Evolutionary conservation across 2,888 invertebrate genomes (phyloP), one percentile per base, ranked within the genome.

Genomic region (Malthinus flaveolus): DNA sequence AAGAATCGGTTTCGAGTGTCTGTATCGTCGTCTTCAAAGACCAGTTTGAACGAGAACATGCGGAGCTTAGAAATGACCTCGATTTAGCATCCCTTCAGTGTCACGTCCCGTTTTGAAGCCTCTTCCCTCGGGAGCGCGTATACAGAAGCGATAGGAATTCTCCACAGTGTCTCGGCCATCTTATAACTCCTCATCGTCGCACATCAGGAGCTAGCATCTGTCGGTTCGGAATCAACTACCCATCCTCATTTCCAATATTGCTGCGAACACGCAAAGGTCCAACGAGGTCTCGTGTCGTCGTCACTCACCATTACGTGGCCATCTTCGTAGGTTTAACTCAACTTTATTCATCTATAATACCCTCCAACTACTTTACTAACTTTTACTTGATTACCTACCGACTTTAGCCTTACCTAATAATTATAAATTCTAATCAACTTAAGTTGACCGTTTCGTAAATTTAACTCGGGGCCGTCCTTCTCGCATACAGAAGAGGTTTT

Each of bases 21-120:
- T 57, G 55, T 56, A 62, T 58, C 50, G 60, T 54, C 61, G 62
- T 62, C 60, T 63, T 65, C 65, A 60, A 60, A 64, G 49, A 63
- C 55, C 39, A 58, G 63, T 63, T 68, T 68, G 68, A 69, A 68
- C 63, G 65, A 68, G 71, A 69, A 72, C 75, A 74, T 71, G 73
- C 69, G 65, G 61, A 59, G 75, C 73, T 73, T 75, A 74, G 73
- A 71, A 75, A 75, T 73, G 74, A 72, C 74, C 71, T 67, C 73
- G 71, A 74, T 75, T 73, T 72, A 67, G 67, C 61, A 62, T 62
- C 65, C 66, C 68, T 64, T 68, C 72, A 69, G 66, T 68, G 72
- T 72, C 75, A 75, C 75, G 75, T 75, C 64, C 71, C 66, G 61
- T 65, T 73, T 74, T 75, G 72, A 74, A 74, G 72, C 70, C 64